Conservation (phyloP, 2,797 vertebrate species). For the Artibeus lituratus region DNA sequence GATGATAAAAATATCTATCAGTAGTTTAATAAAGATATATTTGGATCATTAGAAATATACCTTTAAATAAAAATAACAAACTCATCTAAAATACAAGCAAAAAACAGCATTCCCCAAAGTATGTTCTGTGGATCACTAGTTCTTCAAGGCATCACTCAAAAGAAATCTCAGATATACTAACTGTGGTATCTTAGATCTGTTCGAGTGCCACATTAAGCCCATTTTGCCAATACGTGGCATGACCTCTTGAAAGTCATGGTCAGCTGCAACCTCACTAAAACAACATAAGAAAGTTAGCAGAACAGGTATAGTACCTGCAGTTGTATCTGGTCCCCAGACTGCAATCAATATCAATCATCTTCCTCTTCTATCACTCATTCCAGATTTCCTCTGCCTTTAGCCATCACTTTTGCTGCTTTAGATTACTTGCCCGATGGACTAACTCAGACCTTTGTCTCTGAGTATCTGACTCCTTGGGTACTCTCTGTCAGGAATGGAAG, state of each 20-base stretch:
- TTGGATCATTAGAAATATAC: not conserved
- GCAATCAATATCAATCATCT: not conserved
- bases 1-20: not conserved
- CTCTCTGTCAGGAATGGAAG: not conserved
- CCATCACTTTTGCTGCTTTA: not conserved
- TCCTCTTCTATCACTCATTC: not conserved
- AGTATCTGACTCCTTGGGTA: not conserved
- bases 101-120: not conserved
- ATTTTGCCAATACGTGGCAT: not conserved
- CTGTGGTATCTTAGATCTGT: not conserved
- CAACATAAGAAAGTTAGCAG: not conserved
- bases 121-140: not conserved
- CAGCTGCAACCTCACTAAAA: not conserved
- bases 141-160: not conserved
- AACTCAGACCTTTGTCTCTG: not conserved
- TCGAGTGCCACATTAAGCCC: not conserved
- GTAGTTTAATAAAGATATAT: not conserved
- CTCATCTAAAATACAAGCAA: constrained; percentile 15
- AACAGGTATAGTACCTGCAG: not conserved
- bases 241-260: not conserved
- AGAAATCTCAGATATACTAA: not conserved
- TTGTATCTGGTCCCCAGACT: not conserved
- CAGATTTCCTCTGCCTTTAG: not conserved
- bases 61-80: constrained; percentile 24
- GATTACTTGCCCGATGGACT: not conserved